phyloP scores from a whole-genome alignment of 2,113 vertebrate species.

The Pholis gunnellus region DNA sequence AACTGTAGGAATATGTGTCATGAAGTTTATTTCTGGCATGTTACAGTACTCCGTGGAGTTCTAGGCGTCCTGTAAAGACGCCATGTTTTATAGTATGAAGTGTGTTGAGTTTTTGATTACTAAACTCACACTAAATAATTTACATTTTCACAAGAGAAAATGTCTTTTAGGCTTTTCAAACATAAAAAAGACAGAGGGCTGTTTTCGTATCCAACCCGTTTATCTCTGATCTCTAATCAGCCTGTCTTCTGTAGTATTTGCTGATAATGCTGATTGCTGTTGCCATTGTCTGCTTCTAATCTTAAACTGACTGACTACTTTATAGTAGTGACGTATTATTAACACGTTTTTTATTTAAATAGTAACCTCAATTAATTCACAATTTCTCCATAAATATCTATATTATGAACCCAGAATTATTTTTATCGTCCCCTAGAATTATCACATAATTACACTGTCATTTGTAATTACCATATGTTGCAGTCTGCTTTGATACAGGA shows the following conservation, averaged over 20 bases:
- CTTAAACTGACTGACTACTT: background rate
- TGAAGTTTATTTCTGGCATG: constrained; percentile 1
- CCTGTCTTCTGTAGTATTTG: background rate
- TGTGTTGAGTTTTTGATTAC: background rate
- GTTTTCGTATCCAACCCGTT: background rate
- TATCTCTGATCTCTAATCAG: background rate
- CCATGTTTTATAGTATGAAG: background rate
- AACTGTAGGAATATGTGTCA: background rate
- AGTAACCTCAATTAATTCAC: background rate
- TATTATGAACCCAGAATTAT: background rate
- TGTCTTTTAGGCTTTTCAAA: background rate
- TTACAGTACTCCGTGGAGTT: background rate
- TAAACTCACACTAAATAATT: background rate
- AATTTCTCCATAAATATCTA: background rate
- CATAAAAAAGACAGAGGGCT: background rate
- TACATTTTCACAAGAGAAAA: background rate
- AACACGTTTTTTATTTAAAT: background rate
- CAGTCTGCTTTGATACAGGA: background rate
- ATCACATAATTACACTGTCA: background rate
- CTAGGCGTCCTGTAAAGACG: background rate
- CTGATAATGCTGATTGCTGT: background rate
- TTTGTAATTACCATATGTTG: background rate
- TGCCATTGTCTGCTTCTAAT: background rate
- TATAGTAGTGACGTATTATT: background rate
- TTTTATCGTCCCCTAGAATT: background rate